Base-by-base conservation (phyloP, 2,888 invertebrate species). In the Eulithis testata region DNA sequence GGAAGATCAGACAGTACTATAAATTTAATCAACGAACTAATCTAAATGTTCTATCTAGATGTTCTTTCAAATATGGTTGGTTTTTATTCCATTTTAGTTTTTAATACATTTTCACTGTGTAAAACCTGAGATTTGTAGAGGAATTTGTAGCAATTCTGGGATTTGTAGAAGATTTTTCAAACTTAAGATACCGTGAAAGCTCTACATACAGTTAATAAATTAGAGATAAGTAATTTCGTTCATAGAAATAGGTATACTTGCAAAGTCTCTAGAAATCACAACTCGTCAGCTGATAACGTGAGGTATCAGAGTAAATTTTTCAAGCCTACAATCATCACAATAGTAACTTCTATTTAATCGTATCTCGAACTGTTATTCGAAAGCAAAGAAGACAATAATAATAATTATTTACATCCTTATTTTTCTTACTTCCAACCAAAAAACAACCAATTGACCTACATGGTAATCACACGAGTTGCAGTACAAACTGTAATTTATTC, bases 391-490 rank as follows among this genome's bases (percentile, higher is more conserved):
- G 11, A 21, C 5, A 11, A 5, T 21, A 55, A 5, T 21, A 55
- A 44, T 44, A 14, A 55, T 47, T 47, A 57, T 49, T 57, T 57
- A 57, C 36, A 49, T 11, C 6, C 31, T n/a, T 59, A 59, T 59
- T 44, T 59, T 59, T 51, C 43, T 47, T 40, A 50, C 58, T 37
- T 36, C 14, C 12, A 12, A 51, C 51, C 40, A 37, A 59, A 44
- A 45, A 54, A 61, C 45, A 61, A 56, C 21, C 43, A 60, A 45
- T 53, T 60, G 47, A 49, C 62, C 55, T 51, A 36, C 50, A 62
- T 56, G 50, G 43, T 50, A 51, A 62, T 56, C 31, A 56, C 11
- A 62, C 21, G 45, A 12, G 40, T 11, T 44, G 45, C 47, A 14
- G 31, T 50, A 56, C 12, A 11, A 55, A 43, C 61, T 62, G 36